Percentiles rank a stretch among this genome's conserved stretches.
phyloP scores from a whole-genome alignment of 35 echinoderm and acorn worm species.

The Ptychodera flava region DNA sequence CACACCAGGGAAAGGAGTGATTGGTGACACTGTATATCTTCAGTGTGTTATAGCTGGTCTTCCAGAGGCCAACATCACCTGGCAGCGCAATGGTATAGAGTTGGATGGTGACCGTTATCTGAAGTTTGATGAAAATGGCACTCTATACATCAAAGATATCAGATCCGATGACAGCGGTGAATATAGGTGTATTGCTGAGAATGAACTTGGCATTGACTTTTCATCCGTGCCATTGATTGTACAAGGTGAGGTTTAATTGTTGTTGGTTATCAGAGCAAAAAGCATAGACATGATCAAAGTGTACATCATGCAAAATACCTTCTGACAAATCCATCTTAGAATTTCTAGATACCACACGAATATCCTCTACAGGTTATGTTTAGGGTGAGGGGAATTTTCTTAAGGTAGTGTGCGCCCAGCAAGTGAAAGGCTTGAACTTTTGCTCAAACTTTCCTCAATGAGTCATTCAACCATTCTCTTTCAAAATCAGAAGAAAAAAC shows the following conservation, averaged over 20 bases:
- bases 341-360: too few relatives aligned
- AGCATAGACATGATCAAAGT: too few relatives aligned
- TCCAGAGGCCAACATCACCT: constrained; percentile 42
- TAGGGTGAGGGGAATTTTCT: too few relatives aligned
- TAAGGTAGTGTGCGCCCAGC: too few relatives aligned
- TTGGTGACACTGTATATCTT: constrained; percentile 34
- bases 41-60: constrained; percentile 40
- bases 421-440: too few relatives aligned
- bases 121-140: constrained; percentile 27
- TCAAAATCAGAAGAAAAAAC: too few relatives aligned
- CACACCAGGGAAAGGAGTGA: background rate
- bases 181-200: constrained; percentile 57
- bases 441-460: too few relatives aligned
- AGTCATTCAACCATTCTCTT: too few relatives aligned
- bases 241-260: constrained; percentile 25
- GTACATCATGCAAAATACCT: too few relatives aligned
- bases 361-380: too few relatives aligned
- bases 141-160: constrained; percentile 41
- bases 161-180: constrained; percentile 33
- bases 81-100: constrained; percentile 36
- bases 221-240: constrained; percentile 44
- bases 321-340: too few relatives aligned
- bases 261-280: background rate
- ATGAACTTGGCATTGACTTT: constrained; percentile 41
- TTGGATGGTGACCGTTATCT: constrained; percentile 43